phyloP scores from a whole-genome alignment of 2,113 vertebrate genomes.

The Rhynchopsitta pachyrhyncha region DNA sequence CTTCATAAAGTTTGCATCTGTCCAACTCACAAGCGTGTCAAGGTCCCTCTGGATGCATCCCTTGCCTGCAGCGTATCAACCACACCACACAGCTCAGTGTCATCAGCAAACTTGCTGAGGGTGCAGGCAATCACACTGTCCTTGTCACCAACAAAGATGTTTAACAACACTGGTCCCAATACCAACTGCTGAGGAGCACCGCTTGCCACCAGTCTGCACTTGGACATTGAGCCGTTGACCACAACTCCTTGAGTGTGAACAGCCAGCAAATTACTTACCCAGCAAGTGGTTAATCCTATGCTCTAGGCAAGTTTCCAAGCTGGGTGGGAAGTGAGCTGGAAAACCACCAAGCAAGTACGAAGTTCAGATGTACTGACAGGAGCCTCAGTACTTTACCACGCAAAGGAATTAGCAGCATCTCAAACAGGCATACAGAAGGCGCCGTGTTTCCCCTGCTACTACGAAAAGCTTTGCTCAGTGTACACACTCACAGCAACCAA shows the following conservation, averaged over 20 bases:
- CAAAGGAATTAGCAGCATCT: background rate
- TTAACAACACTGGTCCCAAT: background rate
- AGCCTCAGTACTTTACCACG: background rate
- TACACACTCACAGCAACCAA: fast-evolving
- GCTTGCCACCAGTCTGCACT: background rate
- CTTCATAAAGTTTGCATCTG: background rate
- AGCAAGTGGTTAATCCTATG: background rate
- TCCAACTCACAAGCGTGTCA: background rate
- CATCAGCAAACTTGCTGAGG: background rate
- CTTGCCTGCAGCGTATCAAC: background rate
- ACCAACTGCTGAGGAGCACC: background rate
- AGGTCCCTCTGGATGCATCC: background rate
- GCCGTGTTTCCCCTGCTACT: background rate
- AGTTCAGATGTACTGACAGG: fast-evolving
- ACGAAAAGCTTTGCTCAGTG: background rate
- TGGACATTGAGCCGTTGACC: background rate
- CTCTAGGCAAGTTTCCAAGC: background rate
- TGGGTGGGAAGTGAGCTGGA: background rate
- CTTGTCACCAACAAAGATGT: background rate
- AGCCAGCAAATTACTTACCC: background rate
- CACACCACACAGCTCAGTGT: background rate
- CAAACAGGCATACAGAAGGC: background rate
- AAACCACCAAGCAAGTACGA: background rate
- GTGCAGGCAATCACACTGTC: background rate
- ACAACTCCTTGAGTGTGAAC: background rate